Conservation (phyloP, 2,113 vertebrate genomes). For the Eira barbara region DNA sequence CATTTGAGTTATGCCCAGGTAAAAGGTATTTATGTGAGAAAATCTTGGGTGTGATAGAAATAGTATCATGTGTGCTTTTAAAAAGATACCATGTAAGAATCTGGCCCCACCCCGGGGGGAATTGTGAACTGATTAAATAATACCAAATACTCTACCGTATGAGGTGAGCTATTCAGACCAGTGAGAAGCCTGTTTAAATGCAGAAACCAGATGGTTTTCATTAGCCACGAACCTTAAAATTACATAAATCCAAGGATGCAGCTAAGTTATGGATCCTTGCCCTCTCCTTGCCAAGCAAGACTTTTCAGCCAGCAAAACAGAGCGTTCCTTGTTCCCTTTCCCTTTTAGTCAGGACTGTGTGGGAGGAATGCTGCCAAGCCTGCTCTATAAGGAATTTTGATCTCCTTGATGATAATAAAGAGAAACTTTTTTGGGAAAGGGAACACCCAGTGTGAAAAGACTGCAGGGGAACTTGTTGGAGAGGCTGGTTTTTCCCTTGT, state of each 20-base stretch:
- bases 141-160: neutral
- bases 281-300: neutral
- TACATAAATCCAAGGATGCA: conserved; percentile 17
- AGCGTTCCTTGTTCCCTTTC: conserved; percentile 60
- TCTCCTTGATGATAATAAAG: conserved; percentile 65
- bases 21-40: neutral
- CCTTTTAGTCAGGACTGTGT: neutral
- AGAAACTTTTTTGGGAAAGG: conserved; percentile 42
- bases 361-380: conserved; percentile 47
- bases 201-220: conserved; percentile 58
- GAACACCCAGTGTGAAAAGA: conserved; percentile 39
- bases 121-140: neutral
- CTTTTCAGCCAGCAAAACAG: conserved; percentile 39
- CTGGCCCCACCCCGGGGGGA: neutral
- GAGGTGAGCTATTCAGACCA: neutral
- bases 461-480: neutral
- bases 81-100: neutral
- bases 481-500: neutral
- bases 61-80: neutral
- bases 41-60: neutral
- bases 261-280: neutral
- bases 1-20: neutral
- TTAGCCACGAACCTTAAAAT: conserved; percentile 50
- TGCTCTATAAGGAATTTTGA: conserved; percentile 69
- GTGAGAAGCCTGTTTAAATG: neutral